Evolutionary conservation across 2,888 invertebrate genomes (phyloP).

Genomic region (Dione vanillae): DNA sequence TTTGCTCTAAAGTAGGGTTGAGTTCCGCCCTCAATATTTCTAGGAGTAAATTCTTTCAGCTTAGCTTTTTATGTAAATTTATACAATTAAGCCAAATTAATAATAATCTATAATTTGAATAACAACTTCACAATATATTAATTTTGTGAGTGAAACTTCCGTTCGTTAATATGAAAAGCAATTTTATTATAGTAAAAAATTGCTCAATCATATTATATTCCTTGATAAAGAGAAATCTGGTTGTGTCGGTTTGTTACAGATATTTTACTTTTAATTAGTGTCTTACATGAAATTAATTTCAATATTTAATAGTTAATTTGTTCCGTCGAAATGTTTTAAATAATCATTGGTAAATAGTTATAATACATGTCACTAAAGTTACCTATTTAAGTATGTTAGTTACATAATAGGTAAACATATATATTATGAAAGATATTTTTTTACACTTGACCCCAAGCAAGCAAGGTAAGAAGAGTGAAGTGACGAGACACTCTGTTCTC

Average conservation of each 20-base stretch:
- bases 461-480: too few relatives aligned
- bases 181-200: neutral
- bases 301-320: neutral
- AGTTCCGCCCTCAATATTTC: too few relatives aligned
- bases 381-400: too few relatives aligned
- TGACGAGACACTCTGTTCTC: too few relatives aligned
- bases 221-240: constrained; percentile 23
- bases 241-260: neutral
- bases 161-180: neutral
- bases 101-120: too few relatives aligned
- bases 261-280: constrained; percentile 8
- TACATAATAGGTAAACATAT: too few relatives aligned
- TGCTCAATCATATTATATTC: constrained; percentile 14
- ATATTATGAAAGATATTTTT: too few relatives aligned
- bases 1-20: too few relatives aligned
- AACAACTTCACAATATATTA: constrained; percentile 3
- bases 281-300: neutral
- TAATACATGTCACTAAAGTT: neutral
- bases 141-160: constrained; percentile 18
- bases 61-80: neutral
- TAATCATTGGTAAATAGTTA: constrained; percentile 4
- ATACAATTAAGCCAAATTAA: neutral
- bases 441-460: too few relatives aligned
- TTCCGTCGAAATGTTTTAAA: neutral
- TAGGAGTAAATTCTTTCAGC: too few relatives aligned